Evolutionary conservation across 2,797 vertebrate genomes (phyloP), one percentile per base, ranked within the genome.

Genomic region (Chromobotia macracanthus): DNA sequence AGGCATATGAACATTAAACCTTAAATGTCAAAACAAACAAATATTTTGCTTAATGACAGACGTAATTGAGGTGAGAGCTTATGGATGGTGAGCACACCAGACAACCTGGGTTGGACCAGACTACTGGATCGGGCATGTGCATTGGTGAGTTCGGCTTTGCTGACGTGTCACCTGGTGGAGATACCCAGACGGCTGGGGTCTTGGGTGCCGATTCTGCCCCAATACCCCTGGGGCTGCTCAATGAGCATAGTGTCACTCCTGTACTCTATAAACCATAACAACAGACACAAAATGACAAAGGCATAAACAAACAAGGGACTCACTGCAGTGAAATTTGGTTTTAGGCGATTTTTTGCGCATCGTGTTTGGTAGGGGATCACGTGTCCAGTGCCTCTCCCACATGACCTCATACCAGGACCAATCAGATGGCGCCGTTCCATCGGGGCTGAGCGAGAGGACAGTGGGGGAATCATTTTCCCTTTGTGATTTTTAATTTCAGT

Each of bases 341-440:
- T 94, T 89, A 89, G 84, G 88, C 70, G 9, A 83, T 90, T 91
- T 79, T 60, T 65, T 72, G 48, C 73, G 19, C 68, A 82, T 87
- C 83, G 85, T 82, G n/a, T 84, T 69, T 60, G 73, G 46, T 91
- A 89, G 88, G 91, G 88, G 88, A 92, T 95, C 94, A 95, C 87
- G 55, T 95, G 94, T 80, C 84, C 90, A 89, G 90, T 87, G 91
- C 86, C 85, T 38, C 0, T 82, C 86, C 90, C 95, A 95, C 92
- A 87, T 95, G 95, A 94, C 90, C 87, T 80, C 83, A 63, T 89
- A 85, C 86, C 85, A 86, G 87, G 91, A 87, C 96, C 95, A 96
- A 95, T 95, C 89, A 89, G 88, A 89, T 73, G 88, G 85, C 80
- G 72, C 87, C 88, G 88, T 90, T 88, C 87, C 86, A 87, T 84